Base-by-base conservation (phyloP, 2,888 invertebrate genomes). In the Rhagium mordax region DNA sequence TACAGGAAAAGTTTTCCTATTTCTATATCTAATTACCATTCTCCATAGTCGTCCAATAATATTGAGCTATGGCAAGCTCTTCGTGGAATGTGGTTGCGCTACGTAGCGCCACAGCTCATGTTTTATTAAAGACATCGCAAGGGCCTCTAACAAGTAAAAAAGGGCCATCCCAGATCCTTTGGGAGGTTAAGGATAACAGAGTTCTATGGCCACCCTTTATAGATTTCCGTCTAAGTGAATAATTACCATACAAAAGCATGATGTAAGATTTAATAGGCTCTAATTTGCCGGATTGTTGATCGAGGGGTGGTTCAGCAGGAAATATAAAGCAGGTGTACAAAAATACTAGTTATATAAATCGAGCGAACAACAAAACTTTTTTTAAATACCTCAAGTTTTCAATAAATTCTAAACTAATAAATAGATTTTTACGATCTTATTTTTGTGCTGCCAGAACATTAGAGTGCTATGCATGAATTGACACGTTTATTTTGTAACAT, bases 11-110 rank as follows among this genome's bases (percentile, higher is more conserved):
- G 41, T 41, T 41, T 55, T 55, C n/a, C 64, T 48, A 27, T 64
- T 64, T 48, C 16, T 64, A 64, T 49, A 48, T 27, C 49, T 49
- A 64, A 64, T 64, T 64, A 51, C 21, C n/a, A n/a, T n/a, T n/a
- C n/a, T n/a, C n/a, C n/a, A n/a, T n/a, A n/a, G n/a, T n/a, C n/a
- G n/a, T n/a, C n/a, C n/a, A n/a, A n/a, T n/a, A n/a, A 41, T 41
- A 33, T 33, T 33, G 8, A 41, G 13, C 15, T 41, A 13, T n/a
- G 13, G 41, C 13, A n/a, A n/a, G 2, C n/a, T 41, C 13, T 41
- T 2, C 41, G n/a, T 13, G 41, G 41, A 10, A 41, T n/a, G 5
- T n/a, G n/a, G 41, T 41, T 2, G 3, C 13, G n/a, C 13, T n/a
- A 41, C 41, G 0, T n/a, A 33, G 10, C n/a, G 13, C 41, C 41